phyloP scores from a whole-genome alignment of 2,113 vertebrate genomes.

The Trichomycterus rosablanca region DNA sequence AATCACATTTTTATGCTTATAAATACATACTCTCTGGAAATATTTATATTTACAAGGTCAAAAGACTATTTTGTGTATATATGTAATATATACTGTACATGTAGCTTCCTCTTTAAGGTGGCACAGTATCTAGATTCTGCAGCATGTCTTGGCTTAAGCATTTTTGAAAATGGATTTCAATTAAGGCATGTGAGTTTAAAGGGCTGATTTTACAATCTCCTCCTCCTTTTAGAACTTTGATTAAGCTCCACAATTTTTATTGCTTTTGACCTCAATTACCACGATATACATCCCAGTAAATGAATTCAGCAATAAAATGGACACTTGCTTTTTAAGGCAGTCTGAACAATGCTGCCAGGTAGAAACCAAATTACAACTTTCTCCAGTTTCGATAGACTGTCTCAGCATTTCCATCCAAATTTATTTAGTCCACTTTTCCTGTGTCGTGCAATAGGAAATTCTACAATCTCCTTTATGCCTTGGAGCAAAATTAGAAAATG shows the following conservation, averaged over 20 bases:
- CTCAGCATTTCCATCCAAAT: slow-evolving; percentile 39
- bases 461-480: slow-evolving; percentile 5
- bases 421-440: slow-evolving; percentile 17
- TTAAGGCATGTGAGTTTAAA: slow-evolving; percentile 43
- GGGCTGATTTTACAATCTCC: slow-evolving; percentile 55
- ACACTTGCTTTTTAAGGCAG: slow-evolving; percentile 43
- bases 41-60: too few species aligned
- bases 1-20: too few species aligned
- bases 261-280: slow-evolving; percentile 62
- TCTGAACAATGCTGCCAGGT: slow-evolving; percentile 42
- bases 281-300: slow-evolving; percentile 54
- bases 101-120: slow-evolving; percentile 4
- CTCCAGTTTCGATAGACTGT: slow-evolving; percentile 36
- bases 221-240: slow-evolving; percentile 56
- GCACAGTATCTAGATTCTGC: too few species aligned
- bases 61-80: too few species aligned
- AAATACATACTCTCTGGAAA: too few species aligned
- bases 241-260: slow-evolving; percentile 53
- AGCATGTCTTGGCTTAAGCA: slow-evolving; percentile 13
- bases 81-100: too few species aligned
- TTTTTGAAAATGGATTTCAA: slow-evolving; percentile 36
- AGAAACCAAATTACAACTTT: slow-evolving; percentile 47
- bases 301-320: slow-evolving; percentile 43
- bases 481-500: slow-evolving; percentile 36
- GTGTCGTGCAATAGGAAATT: slow-evolving; percentile 10